Base-by-base conservation (phyloP, 92 coral and sea anemone genomes). In the Epizoanthus fatuus region DNA sequence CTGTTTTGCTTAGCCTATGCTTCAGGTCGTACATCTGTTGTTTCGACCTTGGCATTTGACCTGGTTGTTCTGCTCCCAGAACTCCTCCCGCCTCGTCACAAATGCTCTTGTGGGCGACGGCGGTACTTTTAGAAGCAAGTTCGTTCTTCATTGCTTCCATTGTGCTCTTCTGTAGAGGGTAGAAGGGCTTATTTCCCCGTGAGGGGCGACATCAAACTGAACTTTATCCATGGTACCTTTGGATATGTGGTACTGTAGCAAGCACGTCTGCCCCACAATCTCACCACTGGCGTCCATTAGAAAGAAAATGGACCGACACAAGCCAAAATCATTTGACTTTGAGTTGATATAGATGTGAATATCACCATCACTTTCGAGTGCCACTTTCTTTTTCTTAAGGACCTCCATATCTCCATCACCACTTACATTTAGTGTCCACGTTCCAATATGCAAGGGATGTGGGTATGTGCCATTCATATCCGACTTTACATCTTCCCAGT, bases 141-240 rank as follows among this genome's bases (percentile, higher is more conserved):
- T 81, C 76, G 20, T 60, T 42, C 71, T 79, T 80, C 22, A 80
- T 57, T 22, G 86, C 81, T 52, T 87, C 70, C 71, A 87, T 11
- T 6, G 80, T 80, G 38, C 90, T 87, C 57, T 87, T 88, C 74
- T 88, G 58, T 42, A 55, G 70, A 11, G 90, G 95, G 57, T 88
- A 92, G 42, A 88, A 84, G 4, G 87, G 90, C 64, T 73, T 85
- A 42, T 44, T 80, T 35, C 72, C 58, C 94, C 79, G 54, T 68
- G 88, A 37, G 77, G 58, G 38, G 87, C n/a, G 8, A 65, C 79
- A 13, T 47, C 91, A 47, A 75, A 63, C 79, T 70, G 40, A 4
- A 88, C 91, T 29, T 82, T 67, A 5, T 87, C 87, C 9, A 13
- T 20, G n/a, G 39, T 47, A 8, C 62, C 86, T 5, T 70, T 17